Evolutionary conservation across 2,113 vertebrate species (phyloP).

Genomic region (Condylura cristata): DNA sequence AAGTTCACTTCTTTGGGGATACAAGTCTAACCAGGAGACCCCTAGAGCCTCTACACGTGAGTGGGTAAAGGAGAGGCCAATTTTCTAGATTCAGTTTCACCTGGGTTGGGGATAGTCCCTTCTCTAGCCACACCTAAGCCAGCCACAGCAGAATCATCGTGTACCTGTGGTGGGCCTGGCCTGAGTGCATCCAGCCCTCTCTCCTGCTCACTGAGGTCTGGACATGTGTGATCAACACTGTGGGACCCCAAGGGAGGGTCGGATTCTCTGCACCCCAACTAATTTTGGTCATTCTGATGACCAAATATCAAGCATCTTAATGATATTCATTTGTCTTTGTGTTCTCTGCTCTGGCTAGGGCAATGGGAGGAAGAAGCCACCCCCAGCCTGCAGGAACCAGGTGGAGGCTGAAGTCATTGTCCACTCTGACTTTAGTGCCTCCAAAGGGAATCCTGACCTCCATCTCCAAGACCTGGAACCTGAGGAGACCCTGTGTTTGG

Average conservation of each 20-base stretch:
- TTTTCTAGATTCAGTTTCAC: neutral
- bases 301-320: neutral
- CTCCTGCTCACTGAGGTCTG: neutral
- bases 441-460: constrained; percentile 78
- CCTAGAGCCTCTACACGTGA: neutral
- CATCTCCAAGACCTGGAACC: constrained; percentile 78
- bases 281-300: neutral
- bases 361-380: constrained; percentile 84
- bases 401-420: constrained; percentile 97
- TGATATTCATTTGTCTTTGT: neutral
- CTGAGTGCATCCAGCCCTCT: neutral
- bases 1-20: neutral
- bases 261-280: neutral
- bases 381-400: constrained; percentile 88
- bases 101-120: neutral
- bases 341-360: constrained; percentile 69
- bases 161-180: neutral
- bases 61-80: neutral
- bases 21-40: neutral
- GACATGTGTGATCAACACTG: neutral
- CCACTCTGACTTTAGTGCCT: constrained; percentile 94
- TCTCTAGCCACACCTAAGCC: too few species aligned
- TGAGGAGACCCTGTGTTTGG: constrained; percentile 45
- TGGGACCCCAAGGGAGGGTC: neutral
- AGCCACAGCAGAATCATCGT: neutral